Base-by-base conservation (phyloP, 2,113 vertebrate genomes). In the Sinocyclocheilus anshuiensis region DNA sequence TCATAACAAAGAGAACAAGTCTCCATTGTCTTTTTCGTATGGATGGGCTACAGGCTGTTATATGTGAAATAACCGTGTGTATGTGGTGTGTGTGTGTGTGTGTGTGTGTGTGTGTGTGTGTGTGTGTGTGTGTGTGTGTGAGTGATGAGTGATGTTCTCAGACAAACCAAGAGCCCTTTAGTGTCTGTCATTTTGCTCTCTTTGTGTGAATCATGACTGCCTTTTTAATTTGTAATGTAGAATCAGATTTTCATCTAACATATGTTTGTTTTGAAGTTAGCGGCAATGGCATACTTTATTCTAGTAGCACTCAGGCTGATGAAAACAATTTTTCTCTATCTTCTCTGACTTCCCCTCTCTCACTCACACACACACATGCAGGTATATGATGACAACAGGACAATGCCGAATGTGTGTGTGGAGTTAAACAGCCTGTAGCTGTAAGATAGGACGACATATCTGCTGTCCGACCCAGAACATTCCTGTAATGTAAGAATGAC, bases 401-500 rank as follows among this genome's bases (percentile, higher is more conserved):
- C 89, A 91, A 93, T 81, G 45, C 78, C 24, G 69, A 53, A 63
- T 78, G 79, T 85, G 63, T 85, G 80, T 87, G 77, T 86, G 77
- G 77, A 81, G 53, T 69, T 65, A 79, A 76, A 72, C 36, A 4
- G 88, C 91, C 89, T 72, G 84, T 77, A 89, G 92, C 89, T 55
- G 88, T 78, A 78, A 87, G 84, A 88, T 69, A n/a, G 33, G 87
- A 91, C 90, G 91, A 90, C 87, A 87, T 15, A 61, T 90, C 84
- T 53, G 6, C 89, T 85, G 83, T 92, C 91, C 53, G 48, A 69
- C n/a, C 63, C 85, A 72, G 84, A 88, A 55, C 80, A 86, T 90
- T 88, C 89, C 80, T 89, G 90, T 89, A 93, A 93, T 88, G 83
- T 90, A 84, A 93, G 90, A 92, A 84, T 85, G 81, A 91, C 26